phyloP scores from a whole-genome alignment of 1,140 invertebrate species.

The Mylabris phalerata region DNA sequence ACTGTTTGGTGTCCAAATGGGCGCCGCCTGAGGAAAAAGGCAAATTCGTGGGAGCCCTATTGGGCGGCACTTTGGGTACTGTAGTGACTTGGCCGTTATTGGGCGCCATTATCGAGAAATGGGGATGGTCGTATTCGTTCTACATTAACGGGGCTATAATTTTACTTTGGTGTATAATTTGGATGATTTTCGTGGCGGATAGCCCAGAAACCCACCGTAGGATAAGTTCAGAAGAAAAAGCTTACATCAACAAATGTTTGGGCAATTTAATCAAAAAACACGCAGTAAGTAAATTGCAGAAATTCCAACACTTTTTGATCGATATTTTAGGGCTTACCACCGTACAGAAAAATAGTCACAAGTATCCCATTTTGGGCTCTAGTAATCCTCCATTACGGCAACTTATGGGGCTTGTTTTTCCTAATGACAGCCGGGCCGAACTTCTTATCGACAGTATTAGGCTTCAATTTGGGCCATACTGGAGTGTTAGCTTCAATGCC shows the following conservation, averaged over 20 bases:
- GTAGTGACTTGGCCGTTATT: slow-evolving; percentile 65
- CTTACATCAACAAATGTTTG: slow-evolving; percentile 62
- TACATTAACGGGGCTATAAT: slow-evolving; percentile 55
- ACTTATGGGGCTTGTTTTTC: slow-evolving; percentile 72
- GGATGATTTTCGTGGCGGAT: slow-evolving; percentile 61
- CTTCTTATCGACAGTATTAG: slow-evolving; percentile 55
- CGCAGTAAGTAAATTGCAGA: slow-evolving; percentile 37
- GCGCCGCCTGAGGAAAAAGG: slow-evolving; percentile 69
- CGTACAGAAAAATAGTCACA: slow-evolving; percentile 51
- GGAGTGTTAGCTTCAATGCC: slow-evolving; percentile 64
- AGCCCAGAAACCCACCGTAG: slow-evolving; percentile 66
- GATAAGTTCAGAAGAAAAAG: slow-evolving; percentile 68
- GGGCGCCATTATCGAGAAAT: slow-evolving; percentile 53
- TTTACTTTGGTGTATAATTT: slow-evolving; percentile 53
- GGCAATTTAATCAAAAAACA: slow-evolving; percentile 48
- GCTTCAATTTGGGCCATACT: slow-evolving; percentile 70
- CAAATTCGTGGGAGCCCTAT: slow-evolving; percentile 64
- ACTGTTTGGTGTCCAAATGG: slow-evolving; percentile 66
- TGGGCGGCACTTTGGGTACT: slow-evolving; percentile 71
- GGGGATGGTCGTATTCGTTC: slow-evolving; percentile 66
- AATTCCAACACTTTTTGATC: not conserved
- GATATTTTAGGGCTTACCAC: slow-evolving; percentile 41
- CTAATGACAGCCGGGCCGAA: slow-evolving; percentile 83
- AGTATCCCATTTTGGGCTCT: slow-evolving; percentile 64
- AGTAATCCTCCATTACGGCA: slow-evolving; percentile 63